Evolutionary conservation across 1,140 invertebrate genomes (phyloP), one percentile per base, ranked within the genome.

Genomic region (Bombus sylvicola): DNA sequence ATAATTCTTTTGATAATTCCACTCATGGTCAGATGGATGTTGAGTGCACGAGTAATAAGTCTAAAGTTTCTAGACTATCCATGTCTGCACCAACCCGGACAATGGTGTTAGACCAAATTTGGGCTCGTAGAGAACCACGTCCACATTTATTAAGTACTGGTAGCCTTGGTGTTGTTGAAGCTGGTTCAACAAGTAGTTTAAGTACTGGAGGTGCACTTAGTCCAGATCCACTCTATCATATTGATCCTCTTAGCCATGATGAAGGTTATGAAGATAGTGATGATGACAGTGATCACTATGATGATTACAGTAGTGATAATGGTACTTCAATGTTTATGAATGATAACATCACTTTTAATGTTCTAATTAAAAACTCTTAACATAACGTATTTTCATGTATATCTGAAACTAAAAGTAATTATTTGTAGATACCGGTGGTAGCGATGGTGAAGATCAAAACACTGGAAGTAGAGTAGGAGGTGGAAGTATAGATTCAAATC

Each of bases 281-380:
- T 93, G 97, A 98, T 90, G 97, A 98, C 80, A 98, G 98, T 92
- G 98, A 98, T 88, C 97, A 98, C 95, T 98, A 98, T 94, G 97
- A 98, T 92, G 98, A 98, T 93, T 96, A 97, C 79, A 98, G 97
- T 80, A 98, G 97, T 89, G 98, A 98, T 95, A 97, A 96, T 96
- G 97, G 97, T 96, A 95, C 93, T 90, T 77, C 47, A 34, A 72
- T 62, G 9, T 47, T 83, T 53, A 43, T 68, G 34, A 77, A 75
- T 75, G 43, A 76, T n/a, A 8, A 18, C 31, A 66, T 34, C 47
- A 37, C 39, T 71, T 39, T 62, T 34, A 64, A 66, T 37, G 73
- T 85, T 41, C 28, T 6, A 66, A 41, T 28, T 39, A 25, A 71
- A 8, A 71, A 25, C 37, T 76, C 18, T 37, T 34, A 28, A 22